phyloP scores from a whole-genome alignment of 2,888 invertebrate genomes.

The Ypsolopha scabrella region DNA sequence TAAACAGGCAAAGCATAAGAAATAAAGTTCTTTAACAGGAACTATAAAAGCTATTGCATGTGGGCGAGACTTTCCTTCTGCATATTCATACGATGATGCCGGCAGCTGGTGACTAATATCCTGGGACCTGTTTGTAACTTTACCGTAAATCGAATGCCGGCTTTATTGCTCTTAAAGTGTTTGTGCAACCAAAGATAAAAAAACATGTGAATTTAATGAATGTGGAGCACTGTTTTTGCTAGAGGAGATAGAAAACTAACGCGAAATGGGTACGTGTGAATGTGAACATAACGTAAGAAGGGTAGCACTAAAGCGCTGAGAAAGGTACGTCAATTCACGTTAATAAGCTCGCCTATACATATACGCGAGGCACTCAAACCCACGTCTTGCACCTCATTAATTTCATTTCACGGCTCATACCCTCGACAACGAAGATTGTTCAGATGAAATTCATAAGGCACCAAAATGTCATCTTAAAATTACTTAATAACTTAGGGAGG shows the following conservation, averaged over 20 bases:
- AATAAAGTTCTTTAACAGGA: too few species aligned
- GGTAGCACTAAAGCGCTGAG: neutral
- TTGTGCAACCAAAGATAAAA: too few species aligned
- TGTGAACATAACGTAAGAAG: neutral
- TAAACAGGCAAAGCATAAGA: too few species aligned
- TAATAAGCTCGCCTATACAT: conserved; percentile 39
- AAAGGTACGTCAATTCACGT: conserved; percentile 20
- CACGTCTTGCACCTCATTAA: conserved; percentile 22
- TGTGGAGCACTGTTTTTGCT: too few species aligned
- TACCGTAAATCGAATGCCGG: too few species aligned
- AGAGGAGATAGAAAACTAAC: neutral
- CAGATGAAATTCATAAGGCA: conserved; percentile 4
- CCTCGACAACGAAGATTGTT: conserved; percentile 1
- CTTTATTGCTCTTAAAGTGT: too few species aligned
- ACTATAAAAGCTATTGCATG: too few species aligned
- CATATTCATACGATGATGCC: too few species aligned
- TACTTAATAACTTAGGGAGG: neutral
- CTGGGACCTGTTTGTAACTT: too few species aligned
- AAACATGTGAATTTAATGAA: too few species aligned
- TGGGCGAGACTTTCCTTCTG: too few species aligned
- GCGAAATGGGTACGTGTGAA: neutral
- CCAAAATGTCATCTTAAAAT: conserved; percentile 1
- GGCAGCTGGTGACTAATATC: too few species aligned
- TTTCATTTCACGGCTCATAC: conserved; percentile 29
- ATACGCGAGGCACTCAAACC: conserved; percentile 13